Percentiles rank a stretch among this genome's conserved stretches.
Conservation (phyloP, 2,113 vertebrate genomes). For the Progne subis region DNA sequence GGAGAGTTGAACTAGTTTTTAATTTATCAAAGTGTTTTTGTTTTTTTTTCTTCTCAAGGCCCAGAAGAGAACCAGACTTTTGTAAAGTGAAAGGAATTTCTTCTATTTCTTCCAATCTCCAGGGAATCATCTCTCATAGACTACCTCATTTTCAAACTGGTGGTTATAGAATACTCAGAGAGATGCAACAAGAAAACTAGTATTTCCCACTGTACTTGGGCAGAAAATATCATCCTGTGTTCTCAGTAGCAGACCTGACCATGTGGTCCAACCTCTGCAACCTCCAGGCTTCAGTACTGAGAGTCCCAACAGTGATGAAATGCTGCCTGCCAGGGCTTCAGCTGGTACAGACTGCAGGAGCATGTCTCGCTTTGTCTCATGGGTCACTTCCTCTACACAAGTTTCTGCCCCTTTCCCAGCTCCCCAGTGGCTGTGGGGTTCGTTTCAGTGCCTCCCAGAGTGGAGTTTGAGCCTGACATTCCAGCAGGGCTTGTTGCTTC, state of each 20-base stretch:
- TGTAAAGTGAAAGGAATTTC: background rate
- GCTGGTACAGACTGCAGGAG: background rate
- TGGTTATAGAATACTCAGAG: background rate
- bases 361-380: background rate
- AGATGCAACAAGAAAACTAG: background rate
- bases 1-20: background rate
- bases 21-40: background rate
- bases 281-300: background rate
- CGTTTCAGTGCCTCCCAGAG: background rate
- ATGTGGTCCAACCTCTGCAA: background rate
- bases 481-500: background rate
- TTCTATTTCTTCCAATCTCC: background rate
- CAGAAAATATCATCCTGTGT: background rate
- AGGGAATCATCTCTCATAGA: background rate
- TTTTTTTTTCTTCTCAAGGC: background rate
- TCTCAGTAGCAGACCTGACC: background rate
- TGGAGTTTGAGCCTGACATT: background rate
- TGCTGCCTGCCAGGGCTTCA: background rate
- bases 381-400: constrained; percentile 41
- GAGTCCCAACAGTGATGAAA: background rate
- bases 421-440: background rate
- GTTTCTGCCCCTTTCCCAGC: background rate
- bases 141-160: background rate
- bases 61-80: background rate
- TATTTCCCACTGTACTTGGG: background rate